Evolutionary conservation across 2,797 vertebrate species (phyloP).

Genomic region (Cynodonichthys magdalenae): DNA sequence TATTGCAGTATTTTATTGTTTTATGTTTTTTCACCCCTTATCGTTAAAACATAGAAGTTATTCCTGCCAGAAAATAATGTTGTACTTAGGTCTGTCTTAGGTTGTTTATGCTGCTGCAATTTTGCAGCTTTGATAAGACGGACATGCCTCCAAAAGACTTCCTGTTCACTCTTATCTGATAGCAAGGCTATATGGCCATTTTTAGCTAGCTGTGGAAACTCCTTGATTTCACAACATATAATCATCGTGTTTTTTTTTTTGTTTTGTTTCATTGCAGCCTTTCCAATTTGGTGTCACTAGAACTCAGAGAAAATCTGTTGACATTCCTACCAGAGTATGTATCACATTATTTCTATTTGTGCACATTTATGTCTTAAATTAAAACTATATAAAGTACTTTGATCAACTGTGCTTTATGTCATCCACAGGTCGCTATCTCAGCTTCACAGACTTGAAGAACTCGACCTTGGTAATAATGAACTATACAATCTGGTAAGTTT

Average conservation of each 20-base stretch:
- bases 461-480: slow-evolving; percentile 98
- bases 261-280: slow-evolving; percentile 82
- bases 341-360: not conserved
- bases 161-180: slow-evolving; percentile 64
- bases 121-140: slow-evolving; percentile 63
- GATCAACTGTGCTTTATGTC: slow-evolving; percentile 11
- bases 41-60: not conserved
- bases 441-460: slow-evolving; percentile 93
- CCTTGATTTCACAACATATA: slow-evolving; percentile 15
- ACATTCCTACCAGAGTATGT: slow-evolving; percentile 98
- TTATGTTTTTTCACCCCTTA: too few species aligned
- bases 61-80: slow-evolving; percentile 14
- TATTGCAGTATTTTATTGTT: too few species aligned
- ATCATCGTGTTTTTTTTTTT: slow-evolving; percentile 18
- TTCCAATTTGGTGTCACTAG: slow-evolving; percentile 94
- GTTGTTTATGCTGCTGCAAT: slow-evolving; percentile 67
- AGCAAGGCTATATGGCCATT: slow-evolving; percentile 9
- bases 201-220: slow-evolving; percentile 14
- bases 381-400: not conserved
- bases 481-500: slow-evolving; percentile 91
- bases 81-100: slow-evolving; percentile 46
- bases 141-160: slow-evolving; percentile 65
- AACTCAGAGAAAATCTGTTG: slow-evolving; percentile 96
- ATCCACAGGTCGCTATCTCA: slow-evolving; percentile 89
- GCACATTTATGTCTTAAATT: too few species aligned